These are phyloP conservation scores for Athetis lepigone DNA, from an alignment of 2,888 invertebrate genomes.

Conservation along the genomic window DNA sequence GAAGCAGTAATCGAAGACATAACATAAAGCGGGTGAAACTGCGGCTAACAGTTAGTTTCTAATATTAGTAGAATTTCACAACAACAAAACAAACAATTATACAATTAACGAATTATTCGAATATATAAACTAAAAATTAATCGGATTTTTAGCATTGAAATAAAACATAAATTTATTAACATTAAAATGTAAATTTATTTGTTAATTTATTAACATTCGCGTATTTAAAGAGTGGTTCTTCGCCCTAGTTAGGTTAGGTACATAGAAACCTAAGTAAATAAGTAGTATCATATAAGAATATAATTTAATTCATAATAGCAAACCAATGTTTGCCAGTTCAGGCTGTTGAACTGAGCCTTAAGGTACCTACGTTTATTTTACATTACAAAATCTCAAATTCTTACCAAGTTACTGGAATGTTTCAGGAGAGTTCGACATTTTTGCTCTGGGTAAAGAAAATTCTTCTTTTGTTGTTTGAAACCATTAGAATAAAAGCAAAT, in stretches of 20 bases:
- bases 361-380: conserved; percentile 69
- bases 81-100: no score
- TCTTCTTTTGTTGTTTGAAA: conserved; percentile 73
- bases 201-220: no score
- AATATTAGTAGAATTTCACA: no score
- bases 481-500: conserved; percentile 69
- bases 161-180: no score
- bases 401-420: conserved; percentile 76
- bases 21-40: no score
- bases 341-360: conserved; percentile 30
- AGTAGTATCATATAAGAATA: conserved; percentile 8
- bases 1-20: no score
- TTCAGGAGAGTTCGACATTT: conserved; percentile 76
- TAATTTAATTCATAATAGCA: conserved; percentile 50
- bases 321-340: conserved; percentile 37
- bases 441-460: conserved; percentile 74
- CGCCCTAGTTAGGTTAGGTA: not conserved
- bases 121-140: no score
- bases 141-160: no score
- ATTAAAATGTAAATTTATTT: no score
- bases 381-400: conserved; percentile 77
- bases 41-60: no score
- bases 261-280: not conserved
- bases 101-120: no score
- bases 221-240: not conserved